A percentile compares a stretch with the other conserved stretches of the same genome.
Evolutionary conservation across 2,113 vertebrate genomes (phyloP).

Genomic region (Cranoglanis bouderius): DNA sequence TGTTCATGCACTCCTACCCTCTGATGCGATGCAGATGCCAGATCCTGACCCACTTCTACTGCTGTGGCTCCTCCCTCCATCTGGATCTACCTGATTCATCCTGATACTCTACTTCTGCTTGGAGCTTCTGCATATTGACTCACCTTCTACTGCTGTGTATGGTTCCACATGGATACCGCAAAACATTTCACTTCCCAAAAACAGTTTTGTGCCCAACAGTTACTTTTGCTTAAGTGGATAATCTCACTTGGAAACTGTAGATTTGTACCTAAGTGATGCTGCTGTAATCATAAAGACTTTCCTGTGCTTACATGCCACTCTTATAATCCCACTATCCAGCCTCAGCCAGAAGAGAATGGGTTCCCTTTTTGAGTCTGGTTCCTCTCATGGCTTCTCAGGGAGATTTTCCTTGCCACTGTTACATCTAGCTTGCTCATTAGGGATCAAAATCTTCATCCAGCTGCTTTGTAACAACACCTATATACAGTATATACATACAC

Average conservation of each 20-base stretch:
- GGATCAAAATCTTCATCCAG: no score
- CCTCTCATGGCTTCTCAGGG: not conserved
- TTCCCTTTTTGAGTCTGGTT: not conserved
- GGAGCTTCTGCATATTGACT: not conserved
- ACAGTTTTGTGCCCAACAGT: not conserved
- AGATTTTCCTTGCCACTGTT: not conserved
- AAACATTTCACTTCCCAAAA: not conserved
- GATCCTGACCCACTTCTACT: not conserved
- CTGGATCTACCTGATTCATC: not conserved
- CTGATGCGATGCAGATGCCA: not conserved
- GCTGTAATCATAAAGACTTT: not conserved
- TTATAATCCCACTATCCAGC: not conserved
- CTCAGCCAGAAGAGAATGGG: not conserved
- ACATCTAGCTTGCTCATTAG: no score
- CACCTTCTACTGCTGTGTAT: not conserved
- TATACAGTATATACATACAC: no score
- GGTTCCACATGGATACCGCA: not conserved
- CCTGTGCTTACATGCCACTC: not conserved
- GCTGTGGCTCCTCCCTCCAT: not conserved
- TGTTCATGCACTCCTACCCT: no score
- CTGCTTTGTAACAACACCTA: no score
- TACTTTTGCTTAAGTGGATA: not conserved
- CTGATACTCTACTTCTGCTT: not conserved
- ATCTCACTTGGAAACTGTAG: not conserved
- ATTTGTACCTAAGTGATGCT: not conserved